Conservation (phyloP, 2,797 vertebrate species). For the Gastrophryne carolinensis region DNA sequence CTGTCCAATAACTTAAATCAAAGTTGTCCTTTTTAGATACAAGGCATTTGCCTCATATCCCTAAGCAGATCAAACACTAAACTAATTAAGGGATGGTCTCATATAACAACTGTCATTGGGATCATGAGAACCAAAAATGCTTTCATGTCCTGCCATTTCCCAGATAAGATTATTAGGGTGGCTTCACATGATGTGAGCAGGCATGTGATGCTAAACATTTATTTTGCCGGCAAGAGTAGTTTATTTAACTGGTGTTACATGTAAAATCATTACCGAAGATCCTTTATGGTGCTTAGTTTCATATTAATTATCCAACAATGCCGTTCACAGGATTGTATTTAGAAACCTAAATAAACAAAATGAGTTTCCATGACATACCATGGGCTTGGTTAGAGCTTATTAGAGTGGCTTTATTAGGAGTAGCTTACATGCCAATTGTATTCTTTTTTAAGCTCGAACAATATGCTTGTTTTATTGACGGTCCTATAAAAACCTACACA, state of each 20-base stretch:
- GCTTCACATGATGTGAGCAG: conserved; percentile 51
- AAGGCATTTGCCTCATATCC: background rate
- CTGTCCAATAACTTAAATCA: background rate
- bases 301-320: conserved; percentile 28
- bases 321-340: conserved; percentile 7
- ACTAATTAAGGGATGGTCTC: conserved; percentile 45
- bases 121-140: conserved; percentile 49
- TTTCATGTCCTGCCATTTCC: conserved; percentile 55
- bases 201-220: conserved; percentile 50
- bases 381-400: background rate
- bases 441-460: background rate
- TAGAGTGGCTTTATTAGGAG: background rate
- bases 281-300: conserved; percentile 1
- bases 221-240: conserved; percentile 11
- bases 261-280: conserved; percentile 50
- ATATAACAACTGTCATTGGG: conserved; percentile 54
- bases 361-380: background rate
- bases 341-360: background rate
- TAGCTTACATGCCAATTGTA: background rate
- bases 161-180: conserved; percentile 52
- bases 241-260: conserved; percentile 52
- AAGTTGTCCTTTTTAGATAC: conserved; percentile 9
- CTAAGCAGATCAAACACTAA: conserved; percentile 37
- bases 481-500: too few relatives aligned
- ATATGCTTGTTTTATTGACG: too few relatives aligned